Base-by-base conservation (phyloP, 2,888 invertebrate genomes). In the Tetranychus piercei region DNA sequence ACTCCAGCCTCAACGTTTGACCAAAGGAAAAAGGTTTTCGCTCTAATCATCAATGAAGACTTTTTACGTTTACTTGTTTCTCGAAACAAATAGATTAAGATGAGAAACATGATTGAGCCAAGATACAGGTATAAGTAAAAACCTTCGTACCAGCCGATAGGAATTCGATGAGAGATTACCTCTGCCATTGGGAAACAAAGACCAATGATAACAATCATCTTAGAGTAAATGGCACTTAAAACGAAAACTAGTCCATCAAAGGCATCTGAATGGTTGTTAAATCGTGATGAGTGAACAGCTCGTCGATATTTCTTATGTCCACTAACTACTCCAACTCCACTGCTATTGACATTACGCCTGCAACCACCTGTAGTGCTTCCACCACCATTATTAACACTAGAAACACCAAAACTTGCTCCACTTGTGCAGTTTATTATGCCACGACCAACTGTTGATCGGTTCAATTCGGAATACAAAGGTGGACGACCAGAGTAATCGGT, bases 91-190 rank as follows among this genome's bases (percentile, higher is more conserved):
- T 91, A 91, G 87, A 91, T 91, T 82, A 90, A 90, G 76, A 90
- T 85, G 74, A 92, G 85, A 81, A 92, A 92, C 76, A 88, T 85
- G 87, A 92, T 92, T 81, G 91, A 91, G 77, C 90, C 90, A 80
- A 90, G 88, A 83, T 92, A 92, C 78, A 92, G 86, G 82, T 92
- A 92, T 78, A 92, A 84, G 84, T 92, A 92, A 84, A 90, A 92
- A 15, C 89, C 90, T 87, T 93, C 92, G 84, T 93, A 94, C 84
- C 92, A 93, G 45, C 92, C 91, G 78, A 92, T 91, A 80, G 94
- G 93, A 82, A 94, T 92, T 84, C 92, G 91, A 34, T 92, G 91
- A 71, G 93, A 93, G 82, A 94, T 93, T 79, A 94, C 92, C 86
- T 94, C 94, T 77, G 94, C 92, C 89, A 95, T 90, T 74, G 94